phyloP scores from a whole-genome alignment of 2,888 invertebrate genomes.

The Zaprionus lineosus region DNA sequence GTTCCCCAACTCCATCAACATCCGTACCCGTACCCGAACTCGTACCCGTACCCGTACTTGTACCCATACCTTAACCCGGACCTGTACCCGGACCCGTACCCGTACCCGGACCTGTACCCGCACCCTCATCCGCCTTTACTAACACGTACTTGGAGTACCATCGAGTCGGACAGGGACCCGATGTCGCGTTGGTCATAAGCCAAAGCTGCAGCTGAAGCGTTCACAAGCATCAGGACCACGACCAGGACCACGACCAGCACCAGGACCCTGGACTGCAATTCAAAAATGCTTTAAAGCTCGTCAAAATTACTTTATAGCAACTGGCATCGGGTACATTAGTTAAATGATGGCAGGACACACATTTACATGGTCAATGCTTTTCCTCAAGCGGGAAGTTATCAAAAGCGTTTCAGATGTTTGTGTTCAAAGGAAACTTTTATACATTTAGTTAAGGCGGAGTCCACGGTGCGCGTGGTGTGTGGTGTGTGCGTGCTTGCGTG shows the following conservation, averaged over 20 bases:
- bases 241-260: no score
- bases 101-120: neutral
- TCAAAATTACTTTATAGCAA: conserved; percentile 5
- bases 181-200: conserved; percentile 59
- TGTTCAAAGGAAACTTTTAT: neutral
- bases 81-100: neutral
- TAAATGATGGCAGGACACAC: no score
- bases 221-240: no score
- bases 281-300: conserved; percentile 51
- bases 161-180: neutral
- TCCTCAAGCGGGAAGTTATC: no score
- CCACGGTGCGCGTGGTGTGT: neutral
- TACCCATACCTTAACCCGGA: no score
- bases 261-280: conserved; percentile 34
- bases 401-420: conserved; percentile 26
- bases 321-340: neutral
- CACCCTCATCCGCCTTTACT: neutral
- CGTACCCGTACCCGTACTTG: no score
- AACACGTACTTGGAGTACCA: neutral
- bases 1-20: no score
- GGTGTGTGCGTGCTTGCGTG: neutral
- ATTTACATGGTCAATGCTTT: no score
- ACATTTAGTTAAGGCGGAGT: conserved; percentile 4
- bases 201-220: no score
- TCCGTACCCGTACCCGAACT: no score